These are phyloP conservation scores for Ectropis grisescens DNA, from an alignment of 1,140 invertebrate genomes.

Conservation along the genomic window DNA sequence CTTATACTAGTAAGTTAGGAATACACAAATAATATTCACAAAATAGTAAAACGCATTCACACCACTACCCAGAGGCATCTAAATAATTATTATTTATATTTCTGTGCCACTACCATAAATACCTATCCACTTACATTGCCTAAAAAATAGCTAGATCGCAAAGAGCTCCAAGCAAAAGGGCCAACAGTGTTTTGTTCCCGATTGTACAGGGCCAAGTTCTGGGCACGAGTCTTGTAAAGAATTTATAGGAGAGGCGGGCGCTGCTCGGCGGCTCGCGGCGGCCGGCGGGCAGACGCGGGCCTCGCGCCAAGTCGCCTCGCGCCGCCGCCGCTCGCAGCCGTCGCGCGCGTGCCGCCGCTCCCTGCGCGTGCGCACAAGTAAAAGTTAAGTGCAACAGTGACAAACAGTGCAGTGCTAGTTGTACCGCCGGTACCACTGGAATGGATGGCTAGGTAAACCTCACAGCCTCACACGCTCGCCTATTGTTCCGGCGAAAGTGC, in stretches of 20 bases:
- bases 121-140: too few species aligned
- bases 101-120: too few species aligned
- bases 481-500: neutral
- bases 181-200: conserved; percentile 11
- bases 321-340: conserved; percentile 13
- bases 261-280: conserved; percentile 32
- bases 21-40: too few species aligned
- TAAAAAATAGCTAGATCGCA: too few species aligned
- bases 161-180: too few species aligned
- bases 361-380: conserved; percentile 14
- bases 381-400: conserved; percentile 24
- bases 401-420: conserved; percentile 38
- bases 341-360: conserved; percentile 4
- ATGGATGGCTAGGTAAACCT: conserved; percentile 60
- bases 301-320: conserved; percentile 17
- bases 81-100: too few species aligned
- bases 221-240: conserved; percentile 54
- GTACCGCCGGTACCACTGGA: conserved; percentile 21
- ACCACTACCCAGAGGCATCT: too few species aligned
- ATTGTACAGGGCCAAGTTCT: conserved; percentile 49
- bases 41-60: too few species aligned
- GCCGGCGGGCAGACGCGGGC: conserved; percentile 31
- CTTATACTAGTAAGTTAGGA: too few species aligned
- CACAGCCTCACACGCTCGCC: neutral
- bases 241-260: conserved; percentile 52